These are phyloP conservation scores for Thinocorus orbignyianus DNA, from an alignment of 2,113 vertebrate genomes.

Conservation along the genomic window DNA sequence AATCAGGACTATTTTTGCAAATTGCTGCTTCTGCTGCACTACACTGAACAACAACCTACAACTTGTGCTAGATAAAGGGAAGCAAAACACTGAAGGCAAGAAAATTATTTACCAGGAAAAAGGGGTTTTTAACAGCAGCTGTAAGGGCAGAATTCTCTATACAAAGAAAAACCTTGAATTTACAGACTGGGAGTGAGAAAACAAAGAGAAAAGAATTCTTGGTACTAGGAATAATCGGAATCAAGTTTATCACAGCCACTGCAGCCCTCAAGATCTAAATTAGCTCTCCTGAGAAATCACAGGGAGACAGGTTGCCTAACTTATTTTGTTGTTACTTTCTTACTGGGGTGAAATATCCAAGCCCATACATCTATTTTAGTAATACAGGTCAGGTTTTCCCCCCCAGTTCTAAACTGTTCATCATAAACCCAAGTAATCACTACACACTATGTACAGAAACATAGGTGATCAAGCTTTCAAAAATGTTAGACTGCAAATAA, in stretches of 20 bases:
- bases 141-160: neutral
- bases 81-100: neutral
- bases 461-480: neutral
- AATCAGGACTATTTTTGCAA: neutral
- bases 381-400: fast-evolving
- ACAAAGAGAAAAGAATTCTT: neutral
- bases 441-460: neutral
- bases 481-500: neutral
- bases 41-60: neutral
- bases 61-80: neutral
- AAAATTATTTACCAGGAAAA: neutral
- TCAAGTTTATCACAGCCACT: neutral
- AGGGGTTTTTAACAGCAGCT: neutral
- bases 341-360: neutral
- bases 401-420: neutral
- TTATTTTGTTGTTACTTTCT: neutral
- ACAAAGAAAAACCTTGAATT: neutral
- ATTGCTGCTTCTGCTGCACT: neutral
- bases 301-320: neutral
- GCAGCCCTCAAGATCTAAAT: neutral
- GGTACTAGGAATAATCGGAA: fast-evolving
- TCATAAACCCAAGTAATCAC: neutral
- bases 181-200: neutral
- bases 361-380: neutral
- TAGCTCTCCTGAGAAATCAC: neutral